Base-by-base conservation (phyloP, 2,113 vertebrate genomes). In the Dipodomys ordii region DNA sequence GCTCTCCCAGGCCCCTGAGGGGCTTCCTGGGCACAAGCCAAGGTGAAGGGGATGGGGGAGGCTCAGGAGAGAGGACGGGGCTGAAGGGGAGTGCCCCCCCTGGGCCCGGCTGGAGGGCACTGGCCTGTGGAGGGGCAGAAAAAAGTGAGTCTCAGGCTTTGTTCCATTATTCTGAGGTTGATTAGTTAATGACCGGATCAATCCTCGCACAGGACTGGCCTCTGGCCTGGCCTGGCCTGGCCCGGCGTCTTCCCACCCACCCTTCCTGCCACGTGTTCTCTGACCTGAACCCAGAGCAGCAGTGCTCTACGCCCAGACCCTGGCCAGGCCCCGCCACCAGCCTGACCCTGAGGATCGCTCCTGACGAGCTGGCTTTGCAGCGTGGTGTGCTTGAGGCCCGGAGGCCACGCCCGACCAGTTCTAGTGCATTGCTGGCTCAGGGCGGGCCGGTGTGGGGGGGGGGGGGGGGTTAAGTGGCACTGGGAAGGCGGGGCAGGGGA, bases 401-500 rank as follows among this genome's bases (percentile, higher is more conserved):
- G 39, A 20, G 9, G 18, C 18, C 2, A 32, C 1, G 4, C 39
- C 72, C 9, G 4, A n/a, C 49, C 68, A 16, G 0, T 35, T 71
- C 53, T 8, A 2, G 0, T 6, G 9, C 27, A 6, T 28, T 3
- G 12, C 7, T 1, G 18, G 6, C 72, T 67, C 62, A 25, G 6
- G 35, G 44, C 20, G 11, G 68, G 67, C 64, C 74, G 7, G 22
- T 35, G 18, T 0, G 0, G 10, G 67, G 19, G 22, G 57, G 60
- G 60, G 53, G 73, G 67, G 53, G 25, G 0, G 1, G 57, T 64
- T 80, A 20, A 71, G 18, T 9, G 78, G n/a, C 5, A 12, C 49
- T 0, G 0, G 30, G 27, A 76, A 67, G 25, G 7, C 35, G 2
- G 2, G 1, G 0, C 19, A 4, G 16, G 78, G n/a, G 20, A 1